These are phyloP conservation scores for Erethizon dorsatum DNA, from an alignment of 2,797 vertebrate genomes.

Conservation along the genomic window DNA sequence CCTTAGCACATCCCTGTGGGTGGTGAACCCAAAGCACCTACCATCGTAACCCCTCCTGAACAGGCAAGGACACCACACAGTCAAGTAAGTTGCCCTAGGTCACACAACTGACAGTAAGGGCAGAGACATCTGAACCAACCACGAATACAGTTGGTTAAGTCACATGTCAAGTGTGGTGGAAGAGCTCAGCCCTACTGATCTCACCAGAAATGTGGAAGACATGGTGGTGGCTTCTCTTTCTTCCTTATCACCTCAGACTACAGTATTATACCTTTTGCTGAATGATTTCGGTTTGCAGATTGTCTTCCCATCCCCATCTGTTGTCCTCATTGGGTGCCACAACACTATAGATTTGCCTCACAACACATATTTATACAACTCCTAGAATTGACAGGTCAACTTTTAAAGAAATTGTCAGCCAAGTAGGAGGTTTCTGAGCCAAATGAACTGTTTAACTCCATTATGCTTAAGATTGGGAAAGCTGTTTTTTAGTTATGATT, in stretches of 20 bases:
- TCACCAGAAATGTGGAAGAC: background rate
- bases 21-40: background rate
- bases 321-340: background rate
- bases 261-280: background rate
- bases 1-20: background rate
- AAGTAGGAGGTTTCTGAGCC: constrained; percentile 24
- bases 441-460: background rate
- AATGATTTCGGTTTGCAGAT: background rate
- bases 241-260: background rate
- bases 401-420: constrained; percentile 13
- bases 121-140: constrained; percentile 19
- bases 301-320: background rate
- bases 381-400: background rate
- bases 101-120: background rate
- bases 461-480: constrained; percentile 29
- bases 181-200: background rate
- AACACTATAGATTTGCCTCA: background rate
- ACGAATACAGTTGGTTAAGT: background rate
- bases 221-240: background rate
- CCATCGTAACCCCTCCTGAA: background rate
- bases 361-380: background rate
- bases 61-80: background rate
- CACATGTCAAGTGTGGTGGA: background rate
- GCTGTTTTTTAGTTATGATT: background rate
- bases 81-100: background rate